Evolutionary conservation across 2,888 invertebrate genomes (phyloP), one percentile per base, ranked within the genome.

Genomic region (Tiliacea aurago): DNA sequence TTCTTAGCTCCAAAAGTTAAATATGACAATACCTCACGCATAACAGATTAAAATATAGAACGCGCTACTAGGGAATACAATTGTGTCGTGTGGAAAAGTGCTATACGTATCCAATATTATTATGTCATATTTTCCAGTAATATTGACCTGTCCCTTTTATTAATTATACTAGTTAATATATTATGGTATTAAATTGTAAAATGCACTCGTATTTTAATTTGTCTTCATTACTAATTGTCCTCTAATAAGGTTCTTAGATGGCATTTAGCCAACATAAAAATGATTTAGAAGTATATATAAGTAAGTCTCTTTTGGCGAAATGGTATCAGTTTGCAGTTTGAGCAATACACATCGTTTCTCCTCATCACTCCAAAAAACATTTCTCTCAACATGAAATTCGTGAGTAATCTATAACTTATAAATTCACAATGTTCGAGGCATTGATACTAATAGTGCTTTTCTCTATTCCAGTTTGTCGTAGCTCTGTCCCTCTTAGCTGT

Each of bases 311-410:
- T 58, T 61, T 49, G 45, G 28, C 53, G 63, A 70, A 68, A 83
- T 70, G 45, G 64, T 58, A 80, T 71, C 65, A 83, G 70, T 80
- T 72, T 41, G 58, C 65, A 51, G 45, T 55, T 71, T n/a, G 53
- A 59, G 10, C 53, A 64, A 73, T 41, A 55, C 28, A 55, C 49
- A 56, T 58, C 61, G 65, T 67, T 20, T 55, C 68, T 67, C 37
- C 37, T 61, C 23, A 37, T 45, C 23, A 61, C 47, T 62, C 2
- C 1, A 68, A 55, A n/a, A 33, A 43, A 18, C 9, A 47, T 59
- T 65, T 78, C 61, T 69, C 65, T 69, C 66, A 89, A 87, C 73
- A 91, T 91, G 91, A 91, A 91, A 89, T 78, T 88, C 84, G 90
- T 80, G 33, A 78, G 75, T 73, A 63, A 41, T 23, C 18, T 58